Percentiles rank a stretch among this genome's conserved stretches.
phyloP scores from a whole-genome alignment of 2,113 vertebrate genomes.

The Fulmarus glacialis region DNA sequence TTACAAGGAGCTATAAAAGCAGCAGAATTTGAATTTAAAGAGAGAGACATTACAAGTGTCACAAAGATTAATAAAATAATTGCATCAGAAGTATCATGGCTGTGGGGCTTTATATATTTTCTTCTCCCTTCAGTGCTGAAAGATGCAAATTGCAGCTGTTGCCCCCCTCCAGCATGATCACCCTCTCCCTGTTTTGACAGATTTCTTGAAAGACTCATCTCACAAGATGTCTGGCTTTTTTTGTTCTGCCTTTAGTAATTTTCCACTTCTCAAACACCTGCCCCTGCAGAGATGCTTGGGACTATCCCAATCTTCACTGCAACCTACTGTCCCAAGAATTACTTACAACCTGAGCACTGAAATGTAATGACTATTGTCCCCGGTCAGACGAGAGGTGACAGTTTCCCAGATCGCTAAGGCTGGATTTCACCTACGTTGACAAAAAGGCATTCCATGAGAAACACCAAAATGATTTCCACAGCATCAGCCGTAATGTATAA shows the following conservation, averaged over 20 bases:
- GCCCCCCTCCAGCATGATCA: slow-evolving; percentile 39
- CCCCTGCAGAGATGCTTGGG: background rate
- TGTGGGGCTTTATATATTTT: slow-evolving; percentile 22
- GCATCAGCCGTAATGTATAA: background rate
- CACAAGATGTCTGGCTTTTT: slow-evolving; percentile 56
- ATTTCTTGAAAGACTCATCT: slow-evolving; percentile 40
- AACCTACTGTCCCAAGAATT: background rate
- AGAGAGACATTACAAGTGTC: slow-evolving; percentile 38
- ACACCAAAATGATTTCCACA: background rate
- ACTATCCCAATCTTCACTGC: background rate
- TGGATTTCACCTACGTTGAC: background rate
- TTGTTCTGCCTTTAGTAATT: slow-evolving; percentile 51
- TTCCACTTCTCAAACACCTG: slow-evolving; percentile 33
- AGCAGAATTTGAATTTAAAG: slow-evolving; percentile 47
- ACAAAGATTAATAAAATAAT: slow-evolving; percentile 66
- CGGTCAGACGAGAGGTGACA: background rate
- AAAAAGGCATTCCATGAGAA: background rate
- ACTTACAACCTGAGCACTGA: background rate
- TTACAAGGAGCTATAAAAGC: slow-evolving; percentile 43
- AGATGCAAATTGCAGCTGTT: slow-evolving; percentile 61
- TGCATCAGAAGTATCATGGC: slow-evolving; percentile 21
- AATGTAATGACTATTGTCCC: accelerated
- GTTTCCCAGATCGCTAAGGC: background rate
- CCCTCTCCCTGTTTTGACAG: slow-evolving; percentile 59
- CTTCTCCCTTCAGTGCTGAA: background rate